Evolutionary conservation across 2,113 vertebrate species (phyloP).

Genomic region (Notothenia coriiceps): DNA sequence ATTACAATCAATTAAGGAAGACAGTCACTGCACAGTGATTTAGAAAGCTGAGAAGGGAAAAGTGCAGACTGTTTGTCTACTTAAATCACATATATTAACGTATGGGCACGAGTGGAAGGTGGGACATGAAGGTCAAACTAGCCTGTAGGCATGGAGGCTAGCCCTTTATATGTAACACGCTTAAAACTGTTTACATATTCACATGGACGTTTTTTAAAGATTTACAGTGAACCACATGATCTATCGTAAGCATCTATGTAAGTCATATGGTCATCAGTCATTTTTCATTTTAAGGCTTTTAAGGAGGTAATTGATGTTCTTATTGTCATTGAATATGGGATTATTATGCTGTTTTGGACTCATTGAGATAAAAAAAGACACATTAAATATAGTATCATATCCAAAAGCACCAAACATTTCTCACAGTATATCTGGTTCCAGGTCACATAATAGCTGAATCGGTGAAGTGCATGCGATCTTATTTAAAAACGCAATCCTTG

Average conservation of each 20-base stretch:
- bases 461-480: conserved; percentile 3
- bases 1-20: conserved; percentile 66
- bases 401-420: neutral
- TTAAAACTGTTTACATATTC: no score
- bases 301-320: neutral
- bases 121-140: conserved; percentile 12
- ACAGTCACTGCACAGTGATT: conserved; percentile 35
- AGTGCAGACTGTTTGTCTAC: conserved; percentile 32
- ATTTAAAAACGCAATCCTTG: conserved; percentile 44
- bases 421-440: conserved; percentile 11
- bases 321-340: neutral
- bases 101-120: neutral
- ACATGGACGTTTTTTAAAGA: no score
- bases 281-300: neutral
- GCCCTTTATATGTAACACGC: no score
- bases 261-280: neutral
- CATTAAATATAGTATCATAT: conserved; percentile 1
- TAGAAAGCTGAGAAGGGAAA: conserved; percentile 27
- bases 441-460: conserved; percentile 25
- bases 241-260: neutral
- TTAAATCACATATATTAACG: conserved; percentile 47
- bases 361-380: neutral
- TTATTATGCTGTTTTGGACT: neutral
- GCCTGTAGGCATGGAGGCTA: conserved; percentile 36
- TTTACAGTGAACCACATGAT: no score